Percentiles rank a stretch among this genome's conserved stretches.
phyloP scores from a whole-genome alignment of 92 coral and sea anemone species.

The Virgularia gustaviana region DNA sequence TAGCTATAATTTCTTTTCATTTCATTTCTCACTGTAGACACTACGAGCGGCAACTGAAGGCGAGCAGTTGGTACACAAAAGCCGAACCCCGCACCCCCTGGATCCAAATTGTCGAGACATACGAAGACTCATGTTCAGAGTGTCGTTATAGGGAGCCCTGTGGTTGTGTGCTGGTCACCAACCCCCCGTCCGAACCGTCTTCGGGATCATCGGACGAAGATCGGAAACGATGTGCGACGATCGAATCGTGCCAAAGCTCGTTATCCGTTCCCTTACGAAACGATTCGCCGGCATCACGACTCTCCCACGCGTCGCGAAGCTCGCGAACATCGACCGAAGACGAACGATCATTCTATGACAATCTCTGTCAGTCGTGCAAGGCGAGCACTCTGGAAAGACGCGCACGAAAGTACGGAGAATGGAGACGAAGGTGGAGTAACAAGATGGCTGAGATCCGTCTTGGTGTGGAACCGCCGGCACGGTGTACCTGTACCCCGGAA shows the following conservation, averaged over 20 bases:
- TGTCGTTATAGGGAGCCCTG: conserved; percentile 27
- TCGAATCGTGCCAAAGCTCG: conserved; percentile 17
- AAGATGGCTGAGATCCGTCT: conserved; percentile 6
- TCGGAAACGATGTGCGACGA: background rate
- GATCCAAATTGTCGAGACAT: conserved; percentile 20
- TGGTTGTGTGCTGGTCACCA: conserved; percentile 27
- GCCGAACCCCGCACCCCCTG: conserved; percentile 7
- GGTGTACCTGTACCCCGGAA: conserved; percentile 33
- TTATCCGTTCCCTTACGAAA: background rate
- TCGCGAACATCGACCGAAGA: conserved; percentile 26
- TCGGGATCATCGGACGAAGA: background rate
- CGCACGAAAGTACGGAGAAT: conserved; percentile 23
- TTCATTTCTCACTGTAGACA: no score
- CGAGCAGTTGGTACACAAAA: conserved; percentile 21
- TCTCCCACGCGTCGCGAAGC: background rate
- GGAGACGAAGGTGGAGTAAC: conserved; percentile 29
- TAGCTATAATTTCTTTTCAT: no score
- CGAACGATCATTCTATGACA: conserved; percentile 30
- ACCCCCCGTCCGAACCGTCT: background rate
- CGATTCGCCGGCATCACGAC: no score
- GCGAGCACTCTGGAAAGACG: conserved; percentile 24
- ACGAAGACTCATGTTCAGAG: background rate
- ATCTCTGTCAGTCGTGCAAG: conserved; percentile 26
- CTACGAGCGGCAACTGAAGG: conserved; percentile 25
- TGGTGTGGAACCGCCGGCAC: background rate